phyloP scores from a whole-genome alignment of 1,140 invertebrate genomes.

The Diabrotica undecimpunctata region DNA sequence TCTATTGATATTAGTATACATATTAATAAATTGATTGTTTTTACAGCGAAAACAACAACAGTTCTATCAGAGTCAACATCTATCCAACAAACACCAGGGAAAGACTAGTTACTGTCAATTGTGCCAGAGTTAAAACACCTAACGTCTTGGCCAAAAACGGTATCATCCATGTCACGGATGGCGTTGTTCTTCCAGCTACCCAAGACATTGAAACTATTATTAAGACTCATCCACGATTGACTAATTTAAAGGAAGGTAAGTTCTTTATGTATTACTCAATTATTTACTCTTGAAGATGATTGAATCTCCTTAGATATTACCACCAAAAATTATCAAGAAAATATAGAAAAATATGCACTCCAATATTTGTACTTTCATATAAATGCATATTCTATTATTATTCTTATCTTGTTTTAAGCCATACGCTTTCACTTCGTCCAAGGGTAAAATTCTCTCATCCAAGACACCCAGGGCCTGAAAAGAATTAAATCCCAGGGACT shows the following conservation, averaged over 20 bases:
- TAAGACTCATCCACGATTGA: conserved; percentile 37
- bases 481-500: no score
- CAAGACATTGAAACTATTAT: conserved; percentile 49
- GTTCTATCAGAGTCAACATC: conserved; percentile 59
- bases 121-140: conserved; percentile 50
- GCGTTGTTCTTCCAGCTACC: conserved; percentile 56
- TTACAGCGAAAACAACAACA: conserved; percentile 50
- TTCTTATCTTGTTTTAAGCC: no score
- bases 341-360: no score
- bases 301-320: no score
- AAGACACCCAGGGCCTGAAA: no score
- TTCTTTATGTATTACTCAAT: background rate
- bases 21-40: background rate
- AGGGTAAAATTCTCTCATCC: no score
- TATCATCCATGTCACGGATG: conserved; percentile 63
- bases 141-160: conserved; percentile 61
- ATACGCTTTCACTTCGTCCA: no score
- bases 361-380: no score
- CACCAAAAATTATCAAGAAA: no score
- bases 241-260: conserved; percentile 43
- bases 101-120: conserved; percentile 54
- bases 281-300: no score
- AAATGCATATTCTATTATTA: no score
- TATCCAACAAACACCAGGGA: conserved; percentile 51
- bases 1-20: no score